Evolutionary conservation across 2,113 vertebrate species (phyloP), one percentile per base, ranked within the genome.

Genomic region (Python bivittatus): DNA sequence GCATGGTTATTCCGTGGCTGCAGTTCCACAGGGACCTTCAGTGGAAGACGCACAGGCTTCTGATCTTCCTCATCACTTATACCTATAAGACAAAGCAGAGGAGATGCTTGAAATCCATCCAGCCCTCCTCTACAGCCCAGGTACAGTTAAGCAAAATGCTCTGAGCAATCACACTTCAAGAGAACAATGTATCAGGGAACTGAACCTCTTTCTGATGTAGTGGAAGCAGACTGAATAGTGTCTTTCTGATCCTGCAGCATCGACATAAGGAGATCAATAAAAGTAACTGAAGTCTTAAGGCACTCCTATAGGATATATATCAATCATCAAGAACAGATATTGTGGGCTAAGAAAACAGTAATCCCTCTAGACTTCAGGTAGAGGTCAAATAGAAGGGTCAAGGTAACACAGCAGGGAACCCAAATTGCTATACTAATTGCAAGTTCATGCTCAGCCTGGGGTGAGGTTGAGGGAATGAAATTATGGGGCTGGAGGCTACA

Each of bases 31-130:
- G 98, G 98, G 38, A 99, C 98, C 95, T 98, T 99, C 89, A 99
- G 96, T 25, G 99, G 99, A 83, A 99, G 98, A 91, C 99, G 98
- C 72, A 99, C 99, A 0, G 99, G 99, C 95, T 99, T 99, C 97
- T 99, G 99, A 97, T 99, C 99, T 95, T 99, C 99, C 94, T 99
- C 99, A 53, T 99, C 99, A 95, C 99, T 99, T 84, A 99, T 96
- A 10, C 99, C 99, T 99, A 93, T 17, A 64, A 9, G 42, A 56
- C 92, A 22, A 86, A 38, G 25, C 88, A 92, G 88, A 6, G 95
- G 44, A 72, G 93, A 93, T 44, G 48, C 84, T 61, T 0, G 0
- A 17, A 48, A 91, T 61, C 57, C 12, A 60, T 17, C 57, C 57
- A 60, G 3, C 23, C 38, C 23, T 48, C 22, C 44, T 33, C 10